phyloP scores from a whole-genome alignment of 2,797 vertebrate genomes.

The Squalus acanthias region DNA sequence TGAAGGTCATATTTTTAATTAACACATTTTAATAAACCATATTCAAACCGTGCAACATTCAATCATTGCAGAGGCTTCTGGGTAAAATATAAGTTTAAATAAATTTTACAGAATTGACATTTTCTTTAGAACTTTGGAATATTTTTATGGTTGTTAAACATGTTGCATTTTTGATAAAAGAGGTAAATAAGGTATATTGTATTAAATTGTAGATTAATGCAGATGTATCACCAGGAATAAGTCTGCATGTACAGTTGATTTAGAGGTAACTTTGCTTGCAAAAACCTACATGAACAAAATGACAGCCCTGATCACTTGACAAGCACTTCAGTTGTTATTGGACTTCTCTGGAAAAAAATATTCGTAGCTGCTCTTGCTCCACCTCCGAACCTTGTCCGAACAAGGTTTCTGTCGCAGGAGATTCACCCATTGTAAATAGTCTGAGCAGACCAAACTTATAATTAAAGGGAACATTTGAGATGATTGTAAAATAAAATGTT shows the following conservation, averaged over 20 bases:
- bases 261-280: not conserved
- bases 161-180: conserved; percentile 20
- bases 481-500: not conserved
- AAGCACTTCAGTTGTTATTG: not conserved
- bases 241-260: not conserved
- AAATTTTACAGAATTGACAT: not conserved
- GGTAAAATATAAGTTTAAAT: not conserved
- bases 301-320: not conserved
- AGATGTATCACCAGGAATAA: not conserved
- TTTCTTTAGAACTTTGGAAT: conserved; percentile 25
- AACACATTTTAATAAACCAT: conserved; percentile 22
- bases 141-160: not conserved
- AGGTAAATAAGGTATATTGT: not conserved
- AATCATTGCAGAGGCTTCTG: not conserved
- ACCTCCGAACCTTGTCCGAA: not conserved
- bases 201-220: conserved; percentile 9
- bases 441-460: not conserved
- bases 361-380: not conserved
- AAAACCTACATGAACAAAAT: not conserved
- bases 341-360: not conserved
- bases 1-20: not conserved
- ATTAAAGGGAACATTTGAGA: not conserved
- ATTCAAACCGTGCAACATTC: not conserved
- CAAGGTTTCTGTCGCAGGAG: not conserved
- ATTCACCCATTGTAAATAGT: too few species aligned